Conservation (phyloP, 2,888 invertebrate genomes). For the Neoscelio sp. region DNA sequence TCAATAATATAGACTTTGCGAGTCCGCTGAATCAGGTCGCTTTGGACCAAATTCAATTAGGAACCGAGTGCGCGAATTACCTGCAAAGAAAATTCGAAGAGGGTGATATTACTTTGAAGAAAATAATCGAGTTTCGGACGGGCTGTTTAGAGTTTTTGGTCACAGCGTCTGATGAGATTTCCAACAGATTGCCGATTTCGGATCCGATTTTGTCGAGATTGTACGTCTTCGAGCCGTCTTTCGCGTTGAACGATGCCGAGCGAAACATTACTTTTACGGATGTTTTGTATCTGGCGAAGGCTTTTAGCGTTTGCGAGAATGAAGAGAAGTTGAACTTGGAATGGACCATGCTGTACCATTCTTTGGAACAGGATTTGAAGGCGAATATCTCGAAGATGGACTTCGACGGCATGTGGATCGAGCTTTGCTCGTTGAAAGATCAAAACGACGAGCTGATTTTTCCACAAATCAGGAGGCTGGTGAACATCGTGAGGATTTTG, state of each 20-base stretch:
- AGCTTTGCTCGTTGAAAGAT: constrained; percentile 34
- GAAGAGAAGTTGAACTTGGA: constrained; percentile 36
- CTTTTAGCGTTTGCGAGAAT: constrained; percentile 37
- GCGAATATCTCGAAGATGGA: constrained; percentile 32
- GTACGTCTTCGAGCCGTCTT: constrained; percentile 32
- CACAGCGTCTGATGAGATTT: constrained; percentile 47
- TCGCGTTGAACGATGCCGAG: constrained; percentile 39
- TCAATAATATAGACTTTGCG: constrained; percentile 34
- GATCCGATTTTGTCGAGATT: constrained; percentile 50
- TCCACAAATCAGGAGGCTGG: constrained; percentile 31
- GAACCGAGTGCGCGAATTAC: constrained; percentile 36
- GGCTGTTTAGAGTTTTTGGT: constrained; percentile 22
- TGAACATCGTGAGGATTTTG: constrained; percentile 53
- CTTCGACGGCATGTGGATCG: constrained; percentile 57
- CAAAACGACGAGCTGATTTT: constrained; percentile 22
- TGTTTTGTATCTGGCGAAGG: constrained; percentile 39
- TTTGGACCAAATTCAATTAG: constrained; percentile 36
- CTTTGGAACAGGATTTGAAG: constrained; percentile 33
- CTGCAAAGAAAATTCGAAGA: constrained; percentile 19
- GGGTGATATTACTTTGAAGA: constrained; percentile 1
- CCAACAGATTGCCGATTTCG: constrained; percentile 7
- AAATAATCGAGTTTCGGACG: constrained; percentile 16
- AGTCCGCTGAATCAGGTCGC: constrained; percentile 38
- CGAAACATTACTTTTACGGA: constrained; percentile 21
- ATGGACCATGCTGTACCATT: constrained; percentile 38